Conservation (phyloP, 2,797 vertebrate genomes). For the Syngnathus rostellatus region DNA sequence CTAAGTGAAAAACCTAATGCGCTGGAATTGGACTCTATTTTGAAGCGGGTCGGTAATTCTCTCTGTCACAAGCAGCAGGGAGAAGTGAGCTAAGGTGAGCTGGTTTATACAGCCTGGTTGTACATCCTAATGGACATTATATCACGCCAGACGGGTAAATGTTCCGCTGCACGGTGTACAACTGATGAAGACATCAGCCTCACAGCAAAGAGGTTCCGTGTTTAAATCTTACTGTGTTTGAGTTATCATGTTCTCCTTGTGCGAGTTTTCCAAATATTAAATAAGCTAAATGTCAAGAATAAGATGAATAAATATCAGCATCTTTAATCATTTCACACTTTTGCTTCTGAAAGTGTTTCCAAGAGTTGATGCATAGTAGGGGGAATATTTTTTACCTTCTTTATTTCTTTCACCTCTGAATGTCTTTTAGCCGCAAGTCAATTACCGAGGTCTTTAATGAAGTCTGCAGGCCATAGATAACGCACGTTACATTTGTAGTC, state of each 20-base stretch:
- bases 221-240: too few relatives aligned
- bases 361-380: not conserved
- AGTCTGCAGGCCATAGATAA: constrained; percentile 3
- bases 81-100: not conserved
- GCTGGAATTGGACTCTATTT: not conserved
- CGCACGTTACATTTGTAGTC: not conserved
- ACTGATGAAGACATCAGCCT: not conserved
- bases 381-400: not conserved
- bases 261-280: too few relatives aligned
- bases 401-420: not conserved
- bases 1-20: not conserved
- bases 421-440: constrained; percentile 4
- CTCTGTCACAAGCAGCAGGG: not conserved
- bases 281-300: too few relatives aligned
- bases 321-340: not conserved
- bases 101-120: not conserved
- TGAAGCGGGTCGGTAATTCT: not conserved
- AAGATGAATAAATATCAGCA: not conserved
- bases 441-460: constrained; percentile 1
- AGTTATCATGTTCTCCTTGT: too few relatives aligned
- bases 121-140: not conserved
- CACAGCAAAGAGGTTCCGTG: not conserved
- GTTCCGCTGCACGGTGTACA: not conserved
- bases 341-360: not conserved
- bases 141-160: not conserved